A percentile compares a stretch with the other conserved stretches of the same genome.
Evolutionary conservation across 2,888 invertebrate genomes (phyloP).

Genomic region (Megamerina dolium): DNA sequence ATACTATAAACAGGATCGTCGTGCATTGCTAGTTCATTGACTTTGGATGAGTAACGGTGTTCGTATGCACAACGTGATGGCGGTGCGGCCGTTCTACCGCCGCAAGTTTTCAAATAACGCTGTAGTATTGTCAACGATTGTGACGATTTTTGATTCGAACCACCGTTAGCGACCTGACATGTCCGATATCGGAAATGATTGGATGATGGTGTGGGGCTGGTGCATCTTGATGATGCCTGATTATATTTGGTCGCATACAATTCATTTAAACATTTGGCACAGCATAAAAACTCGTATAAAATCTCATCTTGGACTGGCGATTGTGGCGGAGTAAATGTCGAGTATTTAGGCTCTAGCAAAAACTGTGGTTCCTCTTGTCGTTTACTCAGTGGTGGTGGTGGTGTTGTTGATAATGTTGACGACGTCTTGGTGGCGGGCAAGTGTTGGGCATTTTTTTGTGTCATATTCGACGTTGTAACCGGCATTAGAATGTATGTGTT

Average conservation of each 20-base stretch:
- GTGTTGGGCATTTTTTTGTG: conserved; percentile 1
- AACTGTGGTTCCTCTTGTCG: conserved; percentile 26
- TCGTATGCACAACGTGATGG: too few relatives aligned
- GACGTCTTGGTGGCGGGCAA: background rate
- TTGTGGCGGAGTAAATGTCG: conserved; percentile 27
- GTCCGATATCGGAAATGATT: background rate
- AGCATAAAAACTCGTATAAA: conserved; percentile 49
- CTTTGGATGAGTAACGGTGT: conserved; percentile 15
- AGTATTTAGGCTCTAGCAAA: conserved; percentile 43
- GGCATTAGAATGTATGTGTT: conserved; percentile 45
- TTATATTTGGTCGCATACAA: conserved; percentile 23
- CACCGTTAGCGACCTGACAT: background rate
- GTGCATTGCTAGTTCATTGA: conserved; percentile 26
- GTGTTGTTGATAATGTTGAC: conserved; percentile 12
- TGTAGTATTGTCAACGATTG: conserved; percentile 31
- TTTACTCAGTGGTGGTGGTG: conserved; percentile 14
- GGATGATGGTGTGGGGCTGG: background rate
- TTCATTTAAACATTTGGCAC: conserved; percentile 49
- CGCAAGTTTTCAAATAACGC: conserved; percentile 33
- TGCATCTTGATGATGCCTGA: conserved; percentile 5
- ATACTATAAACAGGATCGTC: conserved; percentile 44
- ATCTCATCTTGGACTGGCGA: conserved; percentile 30
- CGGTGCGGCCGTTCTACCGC: conserved; percentile 4
- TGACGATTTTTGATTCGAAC: conserved; percentile 17
- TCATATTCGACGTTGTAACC: conserved; percentile 25